phyloP scores from a whole-genome alignment of 2,888 invertebrate species.

The Leptinotarsa haldemani region DNA sequence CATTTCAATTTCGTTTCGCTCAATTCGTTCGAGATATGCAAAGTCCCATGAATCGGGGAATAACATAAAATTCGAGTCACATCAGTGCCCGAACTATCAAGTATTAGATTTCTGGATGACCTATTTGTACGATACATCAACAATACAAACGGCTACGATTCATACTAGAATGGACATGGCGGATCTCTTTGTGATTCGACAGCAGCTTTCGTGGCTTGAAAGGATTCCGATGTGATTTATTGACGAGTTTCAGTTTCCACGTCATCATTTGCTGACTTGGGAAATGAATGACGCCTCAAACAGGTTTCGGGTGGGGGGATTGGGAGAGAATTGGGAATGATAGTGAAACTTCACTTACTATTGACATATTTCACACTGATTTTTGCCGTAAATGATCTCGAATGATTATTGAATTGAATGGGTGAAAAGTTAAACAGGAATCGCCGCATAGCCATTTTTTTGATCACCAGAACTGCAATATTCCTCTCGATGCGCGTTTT shows the following conservation, averaged over 20 bases:
- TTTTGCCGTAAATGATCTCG: neutral
- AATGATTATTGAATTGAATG: too few relatives aligned
- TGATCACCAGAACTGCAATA: too few relatives aligned
- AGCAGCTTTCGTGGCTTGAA: slow-evolving; percentile 15
- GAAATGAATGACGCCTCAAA: neutral
- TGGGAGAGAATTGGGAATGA: neutral
- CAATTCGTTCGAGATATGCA: neutral
- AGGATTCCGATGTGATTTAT: slow-evolving; percentile 12
- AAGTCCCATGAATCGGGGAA: neutral
- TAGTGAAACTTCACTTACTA: neutral
- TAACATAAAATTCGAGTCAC: slow-evolving; percentile 2
- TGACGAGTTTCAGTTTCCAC: slow-evolving; percentile 3
- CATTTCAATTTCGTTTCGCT: slow-evolving; percentile 6
- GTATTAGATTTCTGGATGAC: neutral
- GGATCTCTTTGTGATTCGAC: slow-evolving; percentile 9
- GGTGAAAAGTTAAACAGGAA: too few relatives aligned
- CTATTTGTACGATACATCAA: slow-evolving; percentile 2
- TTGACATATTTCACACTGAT: neutral
- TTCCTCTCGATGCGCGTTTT: too few relatives aligned
- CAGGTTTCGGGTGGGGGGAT: neutral
- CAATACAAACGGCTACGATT: slow-evolving; percentile 11
- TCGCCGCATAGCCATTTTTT: too few relatives aligned
- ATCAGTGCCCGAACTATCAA: slow-evolving; percentile 2
- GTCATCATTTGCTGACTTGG: neutral
- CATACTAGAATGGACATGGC: slow-evolving; percentile 7